Base-by-base conservation (phyloP, 2,797 vertebrate genomes). In the Cynopterus sphinx region DNA sequence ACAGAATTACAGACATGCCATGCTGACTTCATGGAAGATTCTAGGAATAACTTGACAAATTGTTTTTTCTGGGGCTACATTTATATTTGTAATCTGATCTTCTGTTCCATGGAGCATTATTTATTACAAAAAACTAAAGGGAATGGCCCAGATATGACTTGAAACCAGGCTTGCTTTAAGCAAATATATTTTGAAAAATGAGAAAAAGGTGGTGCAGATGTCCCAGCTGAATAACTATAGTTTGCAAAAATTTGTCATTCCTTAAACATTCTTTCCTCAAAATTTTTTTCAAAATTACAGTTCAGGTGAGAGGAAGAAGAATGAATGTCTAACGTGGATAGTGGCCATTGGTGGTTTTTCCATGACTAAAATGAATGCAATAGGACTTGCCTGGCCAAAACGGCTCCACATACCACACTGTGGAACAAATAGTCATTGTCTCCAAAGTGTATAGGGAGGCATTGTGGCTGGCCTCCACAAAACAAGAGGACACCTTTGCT, bases 151-250 rank as follows among this genome's bases (percentile, higher is more conserved):
- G 49, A 31, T 49, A 22, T 43, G 33, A 33, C 65, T 85, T 49
- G 68, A 88, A 74, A 78, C 17, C 12, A 83, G 55, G 41, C 55
- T 82, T 87, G 43, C 19, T 68, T 87, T 43, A 57, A 74, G 24
- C 57, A 90, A 71, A 36, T 4, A 3, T 65, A 43, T 78, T 70
- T 86, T 94, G 78, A 94, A 97, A 97, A 90, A 46, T 19, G 63
- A 88, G 89, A 26, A 19, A 88, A 81, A 77, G 41, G 11, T 49
- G 15, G 3, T 15, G 8, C 10, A 13, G 13, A 63, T 24, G 5
- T 73, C 10, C 16, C 13, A n/a, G 15, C 43, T 22, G 17, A 41
- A 51, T 63, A 36, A 19, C 1, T 46, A 3, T 90, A 22, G 43
- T 33, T 36, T 53, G 7, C 22, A 28, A 39, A 19, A 67, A 33